Percentiles rank a stretch among this genome's conserved stretches.
Evolutionary conservation across 2,888 invertebrate genomes (phyloP).

Genomic region (Miltochrista miniata): DNA sequence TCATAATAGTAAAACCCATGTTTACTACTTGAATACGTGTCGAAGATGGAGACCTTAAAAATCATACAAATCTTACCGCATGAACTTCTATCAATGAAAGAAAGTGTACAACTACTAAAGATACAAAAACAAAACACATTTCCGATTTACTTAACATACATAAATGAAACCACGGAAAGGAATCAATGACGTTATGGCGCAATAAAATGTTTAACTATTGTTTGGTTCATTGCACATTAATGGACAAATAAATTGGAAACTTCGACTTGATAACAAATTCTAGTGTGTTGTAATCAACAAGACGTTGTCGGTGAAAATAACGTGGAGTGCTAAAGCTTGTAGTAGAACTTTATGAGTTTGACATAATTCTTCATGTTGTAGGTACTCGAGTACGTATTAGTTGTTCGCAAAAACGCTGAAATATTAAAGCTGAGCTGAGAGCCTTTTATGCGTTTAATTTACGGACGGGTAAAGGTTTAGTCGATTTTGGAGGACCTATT

Average conservation of each 20-base stretch:
- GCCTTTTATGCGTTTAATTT: no score
- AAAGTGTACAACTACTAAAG: constrained; percentile 52
- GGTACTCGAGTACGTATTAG: neutral
- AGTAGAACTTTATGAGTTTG: neutral
- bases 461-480: no score
- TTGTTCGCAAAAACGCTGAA: neutral
- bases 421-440: no score
- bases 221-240: constrained; percentile 54
- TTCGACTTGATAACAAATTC: constrained; percentile 5
- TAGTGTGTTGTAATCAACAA: constrained; percentile 4
- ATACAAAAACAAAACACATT: constrained; percentile 66
- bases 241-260: constrained; percentile 49
- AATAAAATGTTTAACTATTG: constrained; percentile 54
- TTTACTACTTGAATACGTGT: no score
- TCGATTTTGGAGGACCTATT: no score
- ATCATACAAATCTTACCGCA: constrained; percentile 55
- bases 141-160: constrained; percentile 53
- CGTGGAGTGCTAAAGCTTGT: no score
- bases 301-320: constrained; percentile 1
- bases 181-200: constrained; percentile 41
- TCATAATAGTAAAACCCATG: no score
- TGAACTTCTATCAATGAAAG: constrained; percentile 43
- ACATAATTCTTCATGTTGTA: neutral
- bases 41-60: no score
- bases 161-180: constrained; percentile 42